Evolutionary conservation across 2,888 invertebrate genomes (phyloP).

Genomic region (Hyalella azteca): DNA sequence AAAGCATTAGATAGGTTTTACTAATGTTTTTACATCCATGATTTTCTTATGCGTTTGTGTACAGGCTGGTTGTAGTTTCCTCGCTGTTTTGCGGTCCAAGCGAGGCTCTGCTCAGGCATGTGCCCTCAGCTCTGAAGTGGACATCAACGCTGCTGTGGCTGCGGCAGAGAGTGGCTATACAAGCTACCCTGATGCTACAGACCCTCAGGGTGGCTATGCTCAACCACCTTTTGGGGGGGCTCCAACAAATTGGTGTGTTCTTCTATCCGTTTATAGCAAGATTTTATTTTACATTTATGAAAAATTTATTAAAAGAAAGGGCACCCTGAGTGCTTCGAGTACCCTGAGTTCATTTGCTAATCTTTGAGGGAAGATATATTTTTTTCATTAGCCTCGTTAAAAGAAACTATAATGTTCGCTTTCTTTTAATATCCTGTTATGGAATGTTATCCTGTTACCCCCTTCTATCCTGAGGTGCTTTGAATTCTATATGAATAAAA

Average conservation of each 20-base stretch:
- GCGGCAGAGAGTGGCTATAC: slow-evolving; percentile 47
- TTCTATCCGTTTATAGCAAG: not conserved
- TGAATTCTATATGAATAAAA: too few species aligned
- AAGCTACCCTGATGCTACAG: slow-evolving; percentile 58
- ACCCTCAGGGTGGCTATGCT: slow-evolving; percentile 57
- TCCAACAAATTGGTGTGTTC: slow-evolving; percentile 40
- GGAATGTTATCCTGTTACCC: too few species aligned
- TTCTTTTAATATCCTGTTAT: too few species aligned
- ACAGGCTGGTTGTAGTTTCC: slow-evolving; percentile 88
- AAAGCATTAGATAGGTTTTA: slow-evolving; percentile 9
- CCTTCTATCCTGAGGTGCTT: too few species aligned
- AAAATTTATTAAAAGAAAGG: too few species aligned
- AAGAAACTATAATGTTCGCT: too few species aligned
- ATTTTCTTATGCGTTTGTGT: slow-evolving; percentile 41
- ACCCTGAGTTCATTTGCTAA: not conserved
- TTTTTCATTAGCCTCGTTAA: not conserved
- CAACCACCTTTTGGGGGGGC: slow-evolving; percentile 57
- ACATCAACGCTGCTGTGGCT: slow-evolving; percentile 60
- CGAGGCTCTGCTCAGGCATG: slow-evolving; percentile 90
- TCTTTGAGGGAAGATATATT: not conserved
- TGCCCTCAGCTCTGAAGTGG: slow-evolving; percentile 83
- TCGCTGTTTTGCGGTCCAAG: slow-evolving; percentile 91
- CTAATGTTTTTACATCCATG: slow-evolving; percentile 44
- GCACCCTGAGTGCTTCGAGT: too few species aligned
- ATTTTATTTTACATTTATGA: not conserved